These are phyloP conservation scores for Phengaris arion DNA, from an alignment of 2,888 invertebrate species.

Conservation along the genomic window DNA sequence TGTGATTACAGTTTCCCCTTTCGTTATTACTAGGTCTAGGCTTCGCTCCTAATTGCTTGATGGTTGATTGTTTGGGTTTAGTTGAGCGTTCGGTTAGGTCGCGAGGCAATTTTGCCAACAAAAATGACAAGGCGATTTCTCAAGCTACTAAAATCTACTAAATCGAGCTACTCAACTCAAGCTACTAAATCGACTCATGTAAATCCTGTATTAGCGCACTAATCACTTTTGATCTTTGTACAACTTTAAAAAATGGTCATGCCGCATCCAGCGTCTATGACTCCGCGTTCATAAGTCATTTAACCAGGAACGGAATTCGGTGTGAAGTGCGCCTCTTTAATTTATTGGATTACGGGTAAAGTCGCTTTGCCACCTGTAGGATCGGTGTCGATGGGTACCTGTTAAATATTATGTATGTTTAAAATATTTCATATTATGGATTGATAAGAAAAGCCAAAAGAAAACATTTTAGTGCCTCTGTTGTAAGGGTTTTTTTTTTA, in stretches of 20 bases:
- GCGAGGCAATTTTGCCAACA: too few relatives aligned
- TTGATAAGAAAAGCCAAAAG: too few relatives aligned
- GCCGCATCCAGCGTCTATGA: conserved; percentile 23
- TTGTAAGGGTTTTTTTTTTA: too few relatives aligned
- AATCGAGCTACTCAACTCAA: too few relatives aligned
- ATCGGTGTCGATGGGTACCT: conserved; percentile 42
- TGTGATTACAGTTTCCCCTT: conserved; percentile 4
- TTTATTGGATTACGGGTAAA: conserved; percentile 66
- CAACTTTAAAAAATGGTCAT: background rate
- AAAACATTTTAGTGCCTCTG: too few relatives aligned
- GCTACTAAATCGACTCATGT: too few relatives aligned
- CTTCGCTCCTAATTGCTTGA: conserved; percentile 5
- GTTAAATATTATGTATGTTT: background rate
- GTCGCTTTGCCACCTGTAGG: conserved; percentile 65
- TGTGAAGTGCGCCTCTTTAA: conserved; percentile 55
- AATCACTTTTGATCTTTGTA: background rate
- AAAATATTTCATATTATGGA: background rate
- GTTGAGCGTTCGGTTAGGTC: background rate
- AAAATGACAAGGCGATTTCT: background rate
- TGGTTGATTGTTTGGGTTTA: background rate
- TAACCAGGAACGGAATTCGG: conserved; percentile 48
- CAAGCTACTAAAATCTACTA: too few relatives aligned
- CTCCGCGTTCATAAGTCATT: conserved; percentile 39
- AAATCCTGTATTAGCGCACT: background rate
- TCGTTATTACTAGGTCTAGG: background rate